A percentile compares a stretch with the other conserved stretches of the same genome.
These are phyloP conservation scores for Cryptus armator DNA, from an alignment of 2,888 invertebrate species.

Conservation along the genomic window DNA sequence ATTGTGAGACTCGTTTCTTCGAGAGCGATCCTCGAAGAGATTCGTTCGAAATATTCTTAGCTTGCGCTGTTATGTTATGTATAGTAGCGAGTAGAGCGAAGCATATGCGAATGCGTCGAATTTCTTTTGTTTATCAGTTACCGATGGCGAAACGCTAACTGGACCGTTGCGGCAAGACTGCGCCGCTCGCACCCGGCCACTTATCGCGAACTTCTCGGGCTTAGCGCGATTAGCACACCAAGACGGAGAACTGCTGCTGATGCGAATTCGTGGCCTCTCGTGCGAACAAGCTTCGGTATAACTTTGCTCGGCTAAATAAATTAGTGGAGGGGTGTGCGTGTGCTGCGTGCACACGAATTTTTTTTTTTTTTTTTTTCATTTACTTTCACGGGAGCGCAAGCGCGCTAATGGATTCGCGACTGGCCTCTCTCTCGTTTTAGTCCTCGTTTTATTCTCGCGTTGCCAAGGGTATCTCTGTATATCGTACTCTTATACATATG, in stretches of 20 bases:
- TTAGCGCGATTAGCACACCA: conserved; percentile 78
- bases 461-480: conserved; percentile 46
- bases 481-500: conserved; percentile 35
- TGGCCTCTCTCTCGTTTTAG: conserved; percentile 35
- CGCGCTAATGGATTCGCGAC: conserved; percentile 71
- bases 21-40: not conserved
- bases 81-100: not conserved
- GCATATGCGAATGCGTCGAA: not conserved
- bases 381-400: conserved; percentile 71
- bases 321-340: conserved; percentile 71
- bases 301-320: conserved; percentile 74
- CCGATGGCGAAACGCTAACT: conserved; percentile 57
- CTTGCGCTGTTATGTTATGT: not conserved
- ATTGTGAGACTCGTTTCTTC: not conserved
- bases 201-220: conserved; percentile 75
- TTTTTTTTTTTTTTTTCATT: conserved; percentile 47
- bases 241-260: conserved; percentile 68
- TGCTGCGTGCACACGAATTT: conserved; percentile 67
- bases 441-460: conserved; percentile 34
- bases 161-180: conserved; percentile 47
- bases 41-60: conserved; percentile 28
- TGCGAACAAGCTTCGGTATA: conserved; percentile 71
- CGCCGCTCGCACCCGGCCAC: conserved; percentile 65
- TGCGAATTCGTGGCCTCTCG: conserved; percentile 74
- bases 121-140: conserved; percentile 57